phyloP scores from a whole-genome alignment of 2,113 vertebrate genomes.

The Nycticebus coucang region DNA sequence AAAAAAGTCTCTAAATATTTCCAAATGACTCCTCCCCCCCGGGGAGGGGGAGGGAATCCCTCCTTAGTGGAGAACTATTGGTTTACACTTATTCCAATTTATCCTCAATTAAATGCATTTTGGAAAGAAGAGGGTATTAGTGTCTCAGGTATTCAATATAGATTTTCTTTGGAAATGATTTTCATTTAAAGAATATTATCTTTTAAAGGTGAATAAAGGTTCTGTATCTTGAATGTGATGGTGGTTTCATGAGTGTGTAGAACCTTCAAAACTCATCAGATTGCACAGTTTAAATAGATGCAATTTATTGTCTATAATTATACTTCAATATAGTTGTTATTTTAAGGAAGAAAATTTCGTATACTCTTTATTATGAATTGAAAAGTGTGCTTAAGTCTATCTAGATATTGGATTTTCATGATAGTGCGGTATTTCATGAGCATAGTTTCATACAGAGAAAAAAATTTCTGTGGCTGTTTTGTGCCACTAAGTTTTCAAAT shows the following conservation, averaged over 20 bases:
- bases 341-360: background rate
- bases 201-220: background rate
- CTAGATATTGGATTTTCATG: background rate
- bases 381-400: background rate
- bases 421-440: background rate
- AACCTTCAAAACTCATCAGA: background rate
- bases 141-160: background rate
- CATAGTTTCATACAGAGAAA: slow-evolving; percentile 22
- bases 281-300: background rate
- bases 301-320: background rate
- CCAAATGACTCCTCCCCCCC: background rate
- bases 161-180: slow-evolving; percentile 28
- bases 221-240: background rate
- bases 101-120: background rate
- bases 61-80: background rate
- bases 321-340: background rate
- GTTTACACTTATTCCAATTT: background rate
- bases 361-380: background rate
- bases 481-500: slow-evolving; percentile 65
- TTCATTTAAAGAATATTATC: background rate
- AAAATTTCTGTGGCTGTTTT: slow-evolving; percentile 23
- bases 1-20: background rate
- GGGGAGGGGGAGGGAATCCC: background rate
- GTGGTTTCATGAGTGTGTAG: background rate
- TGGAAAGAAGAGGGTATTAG: background rate